Evolutionary conservation across 2,888 invertebrate genomes (phyloP), one percentile per base, ranked within the genome.

Genomic region (Drosophila rubida): DNA sequence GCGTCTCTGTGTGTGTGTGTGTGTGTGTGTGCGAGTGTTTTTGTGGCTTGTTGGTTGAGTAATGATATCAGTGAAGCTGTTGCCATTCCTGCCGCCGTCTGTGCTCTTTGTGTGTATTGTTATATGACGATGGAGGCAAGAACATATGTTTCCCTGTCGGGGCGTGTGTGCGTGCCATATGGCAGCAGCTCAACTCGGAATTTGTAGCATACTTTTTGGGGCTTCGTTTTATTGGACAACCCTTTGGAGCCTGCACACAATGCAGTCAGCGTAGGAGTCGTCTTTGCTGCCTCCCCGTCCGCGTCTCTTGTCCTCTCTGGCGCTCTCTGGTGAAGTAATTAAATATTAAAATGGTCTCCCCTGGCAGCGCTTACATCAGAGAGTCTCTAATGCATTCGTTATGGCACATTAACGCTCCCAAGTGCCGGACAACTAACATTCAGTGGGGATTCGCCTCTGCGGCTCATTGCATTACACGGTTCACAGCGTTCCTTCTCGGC

Each of bases 371-470:
- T 73, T 54, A 64, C 44, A 62, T 62, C 58, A 64, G 39, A 57
- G 72, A 62, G 68, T 76, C 81, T 78, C 87, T 81, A 87, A 84
- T 87, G 85, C 82, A 87, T 85, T 84, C 76, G 85, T 80, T 87
- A 84, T 78, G 87, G 80, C 85, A 84, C 82, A 84, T 87, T 87
- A 84, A 80, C 85, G 80, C 65, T 80, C 81, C 81, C 75, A 73
- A 80, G 69, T 75, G 81, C 60, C 69, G 63, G 61, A 62, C 66
- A 79, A 64, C 78, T 75, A 80, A 61, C 83, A 67, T 53, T 68
- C 85, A 59, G 64, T 78, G 51, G 82, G 82, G 81, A 75, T 81
- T 71, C 62, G 45, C 25, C 46, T 48, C 70, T 64, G 55, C 50
- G 75, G 48, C 61, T 73, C 65, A 74, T 69, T 85, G 83, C 86